Conservation (phyloP, 2,888 invertebrate genomes). For the Terebella lapidaria region DNA sequence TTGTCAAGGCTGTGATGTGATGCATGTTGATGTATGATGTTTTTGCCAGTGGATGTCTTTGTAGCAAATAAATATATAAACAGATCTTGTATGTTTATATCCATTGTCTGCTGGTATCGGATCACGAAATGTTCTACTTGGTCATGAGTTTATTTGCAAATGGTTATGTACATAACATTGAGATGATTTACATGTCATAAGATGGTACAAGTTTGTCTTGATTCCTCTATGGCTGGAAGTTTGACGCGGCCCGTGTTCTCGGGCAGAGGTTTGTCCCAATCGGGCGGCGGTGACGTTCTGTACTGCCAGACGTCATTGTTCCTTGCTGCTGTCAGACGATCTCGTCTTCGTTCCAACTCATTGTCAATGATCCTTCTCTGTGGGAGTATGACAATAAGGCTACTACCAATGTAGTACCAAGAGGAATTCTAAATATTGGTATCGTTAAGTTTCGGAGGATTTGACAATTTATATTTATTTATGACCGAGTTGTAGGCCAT, state of each 20-base stretch:
- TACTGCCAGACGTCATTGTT: constrained; percentile 76
- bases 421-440: not conserved
- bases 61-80: no score
- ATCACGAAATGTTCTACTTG: no score
- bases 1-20: no score
- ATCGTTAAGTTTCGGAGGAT: not conserved
- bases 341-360: constrained; percentile 64
- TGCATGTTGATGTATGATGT: no score
- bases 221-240: constrained; percentile 9
- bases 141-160: no score
- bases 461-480: not conserved
- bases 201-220: no score
- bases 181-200: no score
- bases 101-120: no score
- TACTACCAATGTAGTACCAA: no score
- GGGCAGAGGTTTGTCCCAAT: constrained; percentile 79
- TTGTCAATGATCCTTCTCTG: constrained; percentile 61
- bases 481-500: not conserved
- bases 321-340: constrained; percentile 66
- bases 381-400: constrained; percentile 2
- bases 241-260: constrained; percentile 53
- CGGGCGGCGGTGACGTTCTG: constrained; percentile 68
- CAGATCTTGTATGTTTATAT: no score
- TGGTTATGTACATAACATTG: no score
- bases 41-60: no score